phyloP scores from a whole-genome alignment of 2,797 vertebrate species.

The Fistularia tabacaria region DNA sequence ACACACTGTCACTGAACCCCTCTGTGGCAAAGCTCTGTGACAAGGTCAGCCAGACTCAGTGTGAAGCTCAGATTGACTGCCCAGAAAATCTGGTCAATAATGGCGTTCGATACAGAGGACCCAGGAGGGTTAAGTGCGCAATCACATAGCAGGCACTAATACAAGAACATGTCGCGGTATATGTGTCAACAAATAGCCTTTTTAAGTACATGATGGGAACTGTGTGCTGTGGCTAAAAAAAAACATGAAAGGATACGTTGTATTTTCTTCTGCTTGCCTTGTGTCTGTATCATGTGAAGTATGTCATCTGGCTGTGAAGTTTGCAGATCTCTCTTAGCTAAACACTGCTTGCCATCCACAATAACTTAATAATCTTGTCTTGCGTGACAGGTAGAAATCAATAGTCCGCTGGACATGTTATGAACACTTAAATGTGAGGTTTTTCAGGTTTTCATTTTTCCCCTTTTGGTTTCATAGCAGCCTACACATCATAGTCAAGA shows the following conservation, averaged over 20 bases:
- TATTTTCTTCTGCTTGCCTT: slow-evolving; percentile 10
- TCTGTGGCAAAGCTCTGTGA: slow-evolving; percentile 51
- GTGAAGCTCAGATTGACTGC: slow-evolving; percentile 26
- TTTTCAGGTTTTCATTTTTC: no score
- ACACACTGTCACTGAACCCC: slow-evolving; percentile 68
- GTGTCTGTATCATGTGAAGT: slow-evolving; percentile 39
- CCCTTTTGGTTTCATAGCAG: no score
- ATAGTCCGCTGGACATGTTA: no score
- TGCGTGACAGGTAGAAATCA: neutral
- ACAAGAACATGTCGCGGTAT: neutral
- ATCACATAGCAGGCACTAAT: neutral
- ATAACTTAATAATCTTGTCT: neutral
- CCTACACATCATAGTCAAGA: no score
- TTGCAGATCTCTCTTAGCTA: slow-evolving; percentile 14
- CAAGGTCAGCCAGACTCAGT: slow-evolving; percentile 53
- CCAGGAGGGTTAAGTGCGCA: neutral
- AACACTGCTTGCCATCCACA: neutral
- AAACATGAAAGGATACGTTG: slow-evolving; percentile 19
- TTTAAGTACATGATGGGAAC: slow-evolving; percentile 1
- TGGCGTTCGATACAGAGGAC: slow-evolving; percentile 27
- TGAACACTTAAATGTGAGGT: no score
- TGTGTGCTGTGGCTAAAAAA: neutral
- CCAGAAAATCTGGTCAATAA: slow-evolving; percentile 25
- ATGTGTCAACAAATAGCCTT: neutral
- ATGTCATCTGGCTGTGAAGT: slow-evolving; percentile 46